Evolutionary conservation across 2,113 vertebrate genomes (phyloP).

Genomic region (Periophthalmus modestus): DNA sequence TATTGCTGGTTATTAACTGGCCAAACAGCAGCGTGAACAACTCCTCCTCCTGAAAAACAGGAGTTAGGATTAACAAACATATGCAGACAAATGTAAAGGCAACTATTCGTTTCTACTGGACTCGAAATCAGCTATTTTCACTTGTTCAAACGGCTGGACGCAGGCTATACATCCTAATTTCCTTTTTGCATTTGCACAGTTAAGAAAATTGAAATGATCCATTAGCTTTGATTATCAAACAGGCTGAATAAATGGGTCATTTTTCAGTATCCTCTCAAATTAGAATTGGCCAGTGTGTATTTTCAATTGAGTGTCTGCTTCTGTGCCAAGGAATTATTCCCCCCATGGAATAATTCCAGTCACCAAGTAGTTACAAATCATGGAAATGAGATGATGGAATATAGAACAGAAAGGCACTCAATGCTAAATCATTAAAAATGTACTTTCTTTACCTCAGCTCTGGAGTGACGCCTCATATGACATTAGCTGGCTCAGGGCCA

Average conservation of each 20-base stretch:
- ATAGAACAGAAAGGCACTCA: conserved; percentile 63
- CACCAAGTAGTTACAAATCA: conserved; percentile 75
- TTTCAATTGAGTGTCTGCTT: conserved; percentile 56
- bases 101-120: conserved; percentile 30
- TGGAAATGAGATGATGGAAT: conserved; percentile 73
- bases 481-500: conserved; percentile 46
- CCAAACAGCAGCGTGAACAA: too few species aligned
- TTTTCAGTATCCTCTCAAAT: conserved; percentile 70
- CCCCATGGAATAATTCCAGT: conserved; percentile 63
- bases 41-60: too few species aligned
- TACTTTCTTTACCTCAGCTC: conserved; percentile 63
- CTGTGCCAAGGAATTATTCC: conserved; percentile 65
- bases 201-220: conserved; percentile 62
- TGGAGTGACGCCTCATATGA: conserved; percentile 40
- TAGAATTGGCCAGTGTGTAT: conserved; percentile 71
- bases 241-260: conserved; percentile 64
- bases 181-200: conserved; percentile 52
- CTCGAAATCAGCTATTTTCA: conserved; percentile 48
- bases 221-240: conserved; percentile 73
- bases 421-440: conserved; percentile 70
- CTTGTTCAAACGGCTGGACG: conserved; percentile 47
- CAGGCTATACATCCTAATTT: conserved; percentile 32
- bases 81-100: neutral
- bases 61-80: neutral
- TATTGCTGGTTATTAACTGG: too few species aligned